Percentiles rank a stretch among this genome's conserved stretches.
Evolutionary conservation across 1,140 invertebrate genomes (phyloP).

Genomic region (Galendromus occidentalis): DNA sequence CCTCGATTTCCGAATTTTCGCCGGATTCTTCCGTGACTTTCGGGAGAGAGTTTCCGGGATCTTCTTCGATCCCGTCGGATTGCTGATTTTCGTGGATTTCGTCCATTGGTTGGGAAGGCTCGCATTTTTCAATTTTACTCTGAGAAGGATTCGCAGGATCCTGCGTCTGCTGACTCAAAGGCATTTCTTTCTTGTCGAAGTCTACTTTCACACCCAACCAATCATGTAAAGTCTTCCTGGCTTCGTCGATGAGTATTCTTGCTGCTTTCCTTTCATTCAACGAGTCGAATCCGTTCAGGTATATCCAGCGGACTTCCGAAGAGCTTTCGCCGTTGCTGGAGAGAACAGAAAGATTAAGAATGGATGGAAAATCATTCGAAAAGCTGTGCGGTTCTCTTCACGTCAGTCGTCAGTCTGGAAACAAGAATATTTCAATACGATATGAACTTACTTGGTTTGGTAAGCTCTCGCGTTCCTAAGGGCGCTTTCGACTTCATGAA

Average conservation of each 20-base stretch:
- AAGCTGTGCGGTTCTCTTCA: too few relatives aligned
- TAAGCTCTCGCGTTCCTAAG: conserved; percentile 60
- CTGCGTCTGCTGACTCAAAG: neutral
- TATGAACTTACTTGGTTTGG: conserved; percentile 27
- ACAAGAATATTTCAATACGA: conserved; percentile 15
- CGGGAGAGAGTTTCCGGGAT: too few relatives aligned
- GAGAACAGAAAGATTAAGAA: conserved; percentile 1
- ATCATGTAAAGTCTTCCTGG: conserved; percentile 41
- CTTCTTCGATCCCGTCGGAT: too few relatives aligned
- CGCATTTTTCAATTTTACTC: too few relatives aligned
- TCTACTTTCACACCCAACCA: conserved; percentile 19
- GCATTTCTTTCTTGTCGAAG: neutral
- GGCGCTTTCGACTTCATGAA: conserved; percentile 47
- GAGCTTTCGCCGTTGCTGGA: conserved; percentile 45
- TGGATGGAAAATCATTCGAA: conserved; percentile 12
- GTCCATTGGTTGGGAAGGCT: too few relatives aligned
- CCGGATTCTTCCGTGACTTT: too few relatives aligned
- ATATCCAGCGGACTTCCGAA: conserved; percentile 39
- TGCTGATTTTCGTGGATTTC: too few relatives aligned
- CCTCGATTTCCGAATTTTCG: too few relatives aligned
- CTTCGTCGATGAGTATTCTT: conserved; percentile 51
- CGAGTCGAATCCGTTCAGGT: conserved; percentile 57
- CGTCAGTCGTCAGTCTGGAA: too few relatives aligned
- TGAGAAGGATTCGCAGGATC: too few relatives aligned
- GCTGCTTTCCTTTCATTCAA: conserved; percentile 64